These are phyloP conservation scores for Drosophila sp. DNA, from an alignment of 1,140 invertebrate species.

Conservation along the genomic window DNA sequence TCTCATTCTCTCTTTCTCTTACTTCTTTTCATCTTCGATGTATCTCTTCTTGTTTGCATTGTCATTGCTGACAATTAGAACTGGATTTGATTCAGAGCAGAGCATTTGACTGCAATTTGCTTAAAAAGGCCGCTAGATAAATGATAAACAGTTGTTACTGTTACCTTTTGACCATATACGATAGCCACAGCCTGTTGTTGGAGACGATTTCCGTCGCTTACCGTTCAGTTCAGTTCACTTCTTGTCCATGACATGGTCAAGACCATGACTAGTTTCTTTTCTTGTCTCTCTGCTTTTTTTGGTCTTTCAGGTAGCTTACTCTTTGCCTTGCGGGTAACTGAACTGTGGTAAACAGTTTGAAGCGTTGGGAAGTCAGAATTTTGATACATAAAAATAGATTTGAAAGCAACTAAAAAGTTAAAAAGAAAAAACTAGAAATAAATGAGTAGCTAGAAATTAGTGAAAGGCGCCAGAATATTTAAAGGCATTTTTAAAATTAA, in stretches of 20 bases:
- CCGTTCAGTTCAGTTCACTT: conserved; percentile 37
- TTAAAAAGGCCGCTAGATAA: conserved; percentile 55
- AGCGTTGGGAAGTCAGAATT: background rate
- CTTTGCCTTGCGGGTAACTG: background rate
- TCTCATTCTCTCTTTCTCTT: conserved; percentile 3
- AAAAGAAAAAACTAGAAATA: too few relatives aligned
- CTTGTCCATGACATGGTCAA: conserved; percentile 49
- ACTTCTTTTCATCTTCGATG: background rate
- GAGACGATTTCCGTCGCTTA: conserved; percentile 59
- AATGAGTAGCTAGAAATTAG: too few relatives aligned
- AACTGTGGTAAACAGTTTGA: background rate
- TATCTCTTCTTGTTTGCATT: conserved; percentile 62
- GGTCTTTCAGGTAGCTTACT: background rate
- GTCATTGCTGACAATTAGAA: conserved; percentile 75
- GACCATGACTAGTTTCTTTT: conserved; percentile 53
- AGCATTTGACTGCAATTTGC: conserved; percentile 58
- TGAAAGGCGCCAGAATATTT: too few relatives aligned
- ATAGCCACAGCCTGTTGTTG: conserved; percentile 18
- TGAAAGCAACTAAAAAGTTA: too few relatives aligned
- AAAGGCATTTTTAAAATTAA: too few relatives aligned
- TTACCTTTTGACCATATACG: conserved; percentile 61
- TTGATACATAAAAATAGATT: too few relatives aligned
- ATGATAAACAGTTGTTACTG: conserved; percentile 59
- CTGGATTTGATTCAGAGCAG: conserved; percentile 28
- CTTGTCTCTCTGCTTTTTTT: conserved; percentile 5